Evolutionary conservation across 2,888 invertebrate species (phyloP).

Genomic region (Hydroisotoma schaefferi): DNA sequence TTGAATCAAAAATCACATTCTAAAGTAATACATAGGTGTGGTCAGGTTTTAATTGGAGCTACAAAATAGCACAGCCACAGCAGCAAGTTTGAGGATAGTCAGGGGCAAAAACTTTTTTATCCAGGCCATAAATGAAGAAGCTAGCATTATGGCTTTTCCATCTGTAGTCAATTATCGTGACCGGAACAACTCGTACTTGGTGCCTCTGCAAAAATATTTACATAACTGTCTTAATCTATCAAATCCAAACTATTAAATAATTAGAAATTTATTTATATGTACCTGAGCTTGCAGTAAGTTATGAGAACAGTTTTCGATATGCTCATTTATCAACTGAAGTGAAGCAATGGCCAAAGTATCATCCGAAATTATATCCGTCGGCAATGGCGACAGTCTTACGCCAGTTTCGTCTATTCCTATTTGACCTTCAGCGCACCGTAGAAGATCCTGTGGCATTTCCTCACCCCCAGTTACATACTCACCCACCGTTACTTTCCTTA

Average conservation of each 20-base stretch:
- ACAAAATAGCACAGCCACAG: conserved; percentile 52
- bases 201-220: conserved; percentile 50
- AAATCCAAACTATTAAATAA: not conserved
- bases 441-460: conserved; percentile 53
- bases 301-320: conserved; percentile 52
- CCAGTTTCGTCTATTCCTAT: conserved; percentile 56
- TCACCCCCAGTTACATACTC: conserved; percentile 54
- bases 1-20: too few relatives aligned
- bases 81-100: conserved; percentile 55
- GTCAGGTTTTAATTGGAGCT: too few relatives aligned
- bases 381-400: conserved; percentile 53
- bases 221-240: not conserved
- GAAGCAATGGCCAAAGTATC: conserved; percentile 56
- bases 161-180: conserved; percentile 52
- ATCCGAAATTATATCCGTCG: conserved; percentile 55
- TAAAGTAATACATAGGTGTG: too few relatives aligned
- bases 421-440: conserved; percentile 55
- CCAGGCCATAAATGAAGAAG: conserved; percentile 53
- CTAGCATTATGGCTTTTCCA: conserved; percentile 52
- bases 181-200: conserved; percentile 53
- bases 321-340: conserved; percentile 54
- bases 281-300: conserved; percentile 56
- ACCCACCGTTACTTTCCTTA: conserved; percentile 56
- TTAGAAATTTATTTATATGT: not conserved
- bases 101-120: conserved; percentile 53